phyloP scores from a whole-genome alignment of 1,140 invertebrate genomes.

The Eueides isabella region DNA sequence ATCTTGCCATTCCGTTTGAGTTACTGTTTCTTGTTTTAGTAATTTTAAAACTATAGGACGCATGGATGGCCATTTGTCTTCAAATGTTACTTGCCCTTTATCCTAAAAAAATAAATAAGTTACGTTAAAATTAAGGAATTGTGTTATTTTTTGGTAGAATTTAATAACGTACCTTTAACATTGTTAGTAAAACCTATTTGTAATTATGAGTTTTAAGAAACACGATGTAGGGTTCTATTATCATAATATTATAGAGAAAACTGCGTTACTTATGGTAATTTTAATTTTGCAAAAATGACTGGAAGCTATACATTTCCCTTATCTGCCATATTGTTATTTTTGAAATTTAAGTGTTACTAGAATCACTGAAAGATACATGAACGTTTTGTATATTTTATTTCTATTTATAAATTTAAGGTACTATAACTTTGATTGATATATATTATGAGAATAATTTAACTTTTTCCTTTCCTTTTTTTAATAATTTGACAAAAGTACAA shows the following conservation, averaged over 20 bases:
- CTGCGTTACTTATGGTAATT: conserved; percentile 24
- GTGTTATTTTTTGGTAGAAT: conserved; percentile 17
- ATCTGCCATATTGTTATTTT: conserved; percentile 33
- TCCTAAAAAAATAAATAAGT: conserved; percentile 74
- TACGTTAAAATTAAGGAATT: not conserved
- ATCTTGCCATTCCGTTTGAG: conserved; percentile 98
- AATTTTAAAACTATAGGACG: conserved; percentile 95
- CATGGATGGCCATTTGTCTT: conserved; percentile 98
- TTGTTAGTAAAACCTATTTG: conserved; percentile 47
- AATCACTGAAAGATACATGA: not conserved
- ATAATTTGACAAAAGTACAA: not conserved
- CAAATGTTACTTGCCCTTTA: conserved; percentile 89
- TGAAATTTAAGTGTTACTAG: conserved; percentile 20
- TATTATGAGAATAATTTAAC: no score
- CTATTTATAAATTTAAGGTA: no score
- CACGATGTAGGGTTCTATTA: conserved; percentile 45
- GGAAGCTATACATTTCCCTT: conserved; percentile 23
- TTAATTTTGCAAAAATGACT: conserved; percentile 13
- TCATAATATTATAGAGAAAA: conserved; percentile 38
- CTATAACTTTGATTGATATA: no score
- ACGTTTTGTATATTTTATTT: no score
- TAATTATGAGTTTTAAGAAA: conserved; percentile 44
- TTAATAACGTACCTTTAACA: conserved; percentile 65
- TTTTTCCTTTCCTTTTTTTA: no score
- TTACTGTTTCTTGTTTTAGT: conserved; percentile 95